These are phyloP conservation scores for Drosophila kikkawai DNA, from an alignment of 1,140 invertebrate genomes.

Conservation along the genomic window DNA sequence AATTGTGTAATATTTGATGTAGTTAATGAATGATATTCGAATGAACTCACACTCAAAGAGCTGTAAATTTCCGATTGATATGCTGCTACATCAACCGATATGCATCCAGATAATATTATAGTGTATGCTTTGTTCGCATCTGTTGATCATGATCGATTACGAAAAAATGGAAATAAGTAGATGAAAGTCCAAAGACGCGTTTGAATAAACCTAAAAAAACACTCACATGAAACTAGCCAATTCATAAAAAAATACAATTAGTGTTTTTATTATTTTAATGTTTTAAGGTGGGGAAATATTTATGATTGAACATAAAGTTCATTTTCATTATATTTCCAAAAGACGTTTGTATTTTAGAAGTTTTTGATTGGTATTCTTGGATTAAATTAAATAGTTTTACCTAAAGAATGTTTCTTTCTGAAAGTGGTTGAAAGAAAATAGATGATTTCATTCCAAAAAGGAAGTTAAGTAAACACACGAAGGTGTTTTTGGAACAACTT, in stretches of 20 bases:
- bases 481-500: too few species aligned
- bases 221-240: constrained; percentile 47
- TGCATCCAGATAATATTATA: constrained; percentile 13
- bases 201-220: constrained; percentile 48
- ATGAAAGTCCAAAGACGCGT: constrained; percentile 60
- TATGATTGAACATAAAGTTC: not conserved
- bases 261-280: constrained; percentile 8
- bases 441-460: not conserved
- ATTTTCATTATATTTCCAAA: not conserved
- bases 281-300: not conserved
- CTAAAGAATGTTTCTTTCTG: not conserved
- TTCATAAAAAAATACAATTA: constrained; percentile 27
- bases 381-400: not conserved
- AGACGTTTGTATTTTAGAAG: not conserved
- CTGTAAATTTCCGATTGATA: constrained; percentile 49
- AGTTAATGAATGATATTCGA: constrained; percentile 49
- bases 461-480: too few species aligned
- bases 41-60: constrained; percentile 47
- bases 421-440: not conserved
- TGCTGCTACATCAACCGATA: constrained; percentile 14
- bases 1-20: constrained; percentile 57
- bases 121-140: constrained; percentile 43
- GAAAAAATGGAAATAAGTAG: constrained; percentile 27
- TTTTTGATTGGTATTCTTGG: not conserved
- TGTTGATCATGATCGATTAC: constrained; percentile 49